Percentiles rank a stretch among this genome's conserved stretches.
Evolutionary conservation across 1,140 invertebrate species (phyloP).

Genomic region (Drosophila nasuta): DNA sequence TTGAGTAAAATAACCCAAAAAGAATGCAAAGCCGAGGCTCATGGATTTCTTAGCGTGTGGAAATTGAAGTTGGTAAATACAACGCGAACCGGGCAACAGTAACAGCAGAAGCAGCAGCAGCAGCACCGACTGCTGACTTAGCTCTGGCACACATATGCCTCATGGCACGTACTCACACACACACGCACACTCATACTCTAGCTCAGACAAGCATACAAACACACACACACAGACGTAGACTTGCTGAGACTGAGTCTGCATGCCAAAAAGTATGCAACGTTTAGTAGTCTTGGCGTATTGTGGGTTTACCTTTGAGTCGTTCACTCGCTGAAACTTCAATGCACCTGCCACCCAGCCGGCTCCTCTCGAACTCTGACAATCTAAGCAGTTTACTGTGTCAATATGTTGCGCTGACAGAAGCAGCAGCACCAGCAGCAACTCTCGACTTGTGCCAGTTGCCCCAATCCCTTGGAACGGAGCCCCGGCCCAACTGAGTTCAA

Average conservation of each 20-base stretch:
- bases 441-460: constrained; percentile 41
- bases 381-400: constrained; percentile 82
- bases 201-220: constrained; percentile 20
- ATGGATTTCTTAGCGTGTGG: constrained; percentile 41
- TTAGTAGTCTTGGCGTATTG: constrained; percentile 54
- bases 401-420: constrained; percentile 69
- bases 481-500: constrained; percentile 21
- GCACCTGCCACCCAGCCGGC: constrained; percentile 55
- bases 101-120: constrained; percentile 10
- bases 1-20: constrained; percentile 47
- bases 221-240: constrained; percentile 6
- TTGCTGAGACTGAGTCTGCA: constrained; percentile 2
- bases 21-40: constrained; percentile 31
- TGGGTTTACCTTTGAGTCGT: constrained; percentile 55
- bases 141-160: constrained; percentile 19
- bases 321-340: constrained; percentile 65
- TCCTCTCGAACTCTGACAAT: constrained; percentile 78
- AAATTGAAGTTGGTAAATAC: constrained; percentile 40
- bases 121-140: constrained; percentile 33
- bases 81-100: constrained; percentile 15
- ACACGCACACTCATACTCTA: constrained; percentile 26
- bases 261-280: constrained; percentile 48
- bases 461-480: constrained; percentile 10
- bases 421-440: constrained; percentile 34
- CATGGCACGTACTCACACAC: constrained; percentile 14